phyloP scores from a whole-genome alignment of 2,797 vertebrate genomes.

The Arremon aurantiirostris region DNA sequence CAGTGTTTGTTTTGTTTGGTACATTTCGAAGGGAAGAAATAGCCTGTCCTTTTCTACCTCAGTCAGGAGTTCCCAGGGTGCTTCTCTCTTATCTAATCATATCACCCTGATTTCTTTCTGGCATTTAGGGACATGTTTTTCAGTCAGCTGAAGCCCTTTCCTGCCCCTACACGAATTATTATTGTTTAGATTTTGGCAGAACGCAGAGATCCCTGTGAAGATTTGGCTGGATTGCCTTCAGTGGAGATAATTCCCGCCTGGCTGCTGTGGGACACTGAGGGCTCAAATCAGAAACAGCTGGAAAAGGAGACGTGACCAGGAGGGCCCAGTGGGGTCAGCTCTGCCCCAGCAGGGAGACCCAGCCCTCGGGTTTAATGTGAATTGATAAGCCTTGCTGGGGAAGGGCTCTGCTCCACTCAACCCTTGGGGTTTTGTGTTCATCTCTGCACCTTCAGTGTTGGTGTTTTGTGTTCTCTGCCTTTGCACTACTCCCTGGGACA shows the following conservation, averaged over 20 bases:
- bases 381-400: background rate
- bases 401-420: background rate
- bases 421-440: background rate
- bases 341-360: background rate
- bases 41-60: background rate
- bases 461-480: background rate
- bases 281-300: background rate
- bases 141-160: background rate
- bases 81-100: background rate
- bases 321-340: background rate
- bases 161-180: background rate
- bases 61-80: background rate
- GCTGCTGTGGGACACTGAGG: background rate
- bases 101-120: background rate
- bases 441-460: background rate
- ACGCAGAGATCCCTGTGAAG: background rate
- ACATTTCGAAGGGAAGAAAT: background rate
- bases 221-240: background rate
- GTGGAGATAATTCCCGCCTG: background rate
- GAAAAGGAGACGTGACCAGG: background rate
- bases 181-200: slow-evolving; percentile 34
- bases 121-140: background rate
- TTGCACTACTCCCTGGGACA: background rate
- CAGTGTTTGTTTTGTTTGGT: background rate
- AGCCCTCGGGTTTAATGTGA: background rate